Evolutionary conservation across 2,113 vertebrate species (phyloP).

Genomic region (Austrofundulus limnaeus): DNA sequence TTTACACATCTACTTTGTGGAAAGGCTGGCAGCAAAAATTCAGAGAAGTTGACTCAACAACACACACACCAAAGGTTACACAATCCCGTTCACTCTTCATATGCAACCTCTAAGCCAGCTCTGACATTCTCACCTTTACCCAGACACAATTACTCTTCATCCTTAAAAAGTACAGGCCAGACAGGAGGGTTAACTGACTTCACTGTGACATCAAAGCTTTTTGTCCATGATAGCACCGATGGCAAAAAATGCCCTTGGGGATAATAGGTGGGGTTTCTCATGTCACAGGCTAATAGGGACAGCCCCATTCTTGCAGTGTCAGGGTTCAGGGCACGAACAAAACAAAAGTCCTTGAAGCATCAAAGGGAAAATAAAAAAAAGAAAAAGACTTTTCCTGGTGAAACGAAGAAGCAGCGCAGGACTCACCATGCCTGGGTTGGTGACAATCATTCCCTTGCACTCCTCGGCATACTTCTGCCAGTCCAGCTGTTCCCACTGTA

Average conservation of each 20-base stretch:
- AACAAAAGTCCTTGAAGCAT: slow-evolving; percentile 26
- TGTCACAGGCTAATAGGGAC: slow-evolving; percentile 52
- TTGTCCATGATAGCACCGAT: not conserved
- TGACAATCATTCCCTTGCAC: slow-evolving; percentile 99
- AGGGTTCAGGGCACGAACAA: not conserved
- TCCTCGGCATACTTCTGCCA: slow-evolving; percentile 99
- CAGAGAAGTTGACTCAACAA: slow-evolving; percentile 44
- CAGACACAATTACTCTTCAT: slow-evolving; percentile 45
- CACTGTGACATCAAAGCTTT: slow-evolving; percentile 40
- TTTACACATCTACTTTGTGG: slow-evolving; percentile 12
- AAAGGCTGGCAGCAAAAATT: slow-evolving; percentile 42
- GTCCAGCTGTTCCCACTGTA: slow-evolving; percentile 96
- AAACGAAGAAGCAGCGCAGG: not conserved
- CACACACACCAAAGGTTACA: slow-evolving; percentile 53
- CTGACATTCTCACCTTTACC: slow-evolving; percentile 54
- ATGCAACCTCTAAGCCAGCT: slow-evolving; percentile 49
- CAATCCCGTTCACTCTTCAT: slow-evolving; percentile 43
- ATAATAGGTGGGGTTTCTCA: slow-evolving; percentile 44
- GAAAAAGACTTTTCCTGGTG: slow-evolving; percentile 16
- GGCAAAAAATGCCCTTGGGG: slow-evolving; percentile 57
- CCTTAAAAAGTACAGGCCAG: slow-evolving; percentile 48
- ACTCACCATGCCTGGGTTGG: slow-evolving; percentile 93
- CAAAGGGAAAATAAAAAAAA: not conserved
- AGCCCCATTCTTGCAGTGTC: slow-evolving; percentile 24
- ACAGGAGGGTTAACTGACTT: slow-evolving; percentile 54